These are phyloP conservation scores for Drosophila subsilvestris DNA, from an alignment of 2,888 invertebrate species.

Conservation along the genomic window DNA sequence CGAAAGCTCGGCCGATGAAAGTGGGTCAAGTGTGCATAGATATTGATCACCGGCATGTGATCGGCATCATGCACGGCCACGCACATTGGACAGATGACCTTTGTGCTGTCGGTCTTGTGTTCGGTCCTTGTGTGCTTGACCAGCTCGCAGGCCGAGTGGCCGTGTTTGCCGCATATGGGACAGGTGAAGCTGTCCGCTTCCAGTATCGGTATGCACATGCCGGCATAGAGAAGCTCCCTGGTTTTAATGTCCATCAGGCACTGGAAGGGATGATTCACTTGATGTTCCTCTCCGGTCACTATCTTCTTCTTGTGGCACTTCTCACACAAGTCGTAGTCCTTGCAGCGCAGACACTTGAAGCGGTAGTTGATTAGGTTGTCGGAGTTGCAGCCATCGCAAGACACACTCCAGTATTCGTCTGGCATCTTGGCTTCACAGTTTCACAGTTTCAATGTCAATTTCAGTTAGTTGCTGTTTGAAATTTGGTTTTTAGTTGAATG, in stretches of 20 bases:
- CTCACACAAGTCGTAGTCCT: conserved; percentile 55
- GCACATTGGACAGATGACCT: conserved; percentile 61
- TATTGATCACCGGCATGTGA: conserved; percentile 6
- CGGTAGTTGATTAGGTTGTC: conserved; percentile 34
- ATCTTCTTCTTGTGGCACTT: conserved; percentile 42
- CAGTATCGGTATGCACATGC: conserved; percentile 42
- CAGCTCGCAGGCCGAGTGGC: conserved; percentile 24
- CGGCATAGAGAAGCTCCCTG: conserved; percentile 47
- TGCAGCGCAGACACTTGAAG: conserved; percentile 62
- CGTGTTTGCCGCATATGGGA: conserved; percentile 48
- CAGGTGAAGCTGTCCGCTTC: conserved; percentile 66
- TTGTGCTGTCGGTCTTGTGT: conserved; percentile 32
- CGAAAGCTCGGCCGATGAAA: neutral
- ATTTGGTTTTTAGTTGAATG: too few species aligned
- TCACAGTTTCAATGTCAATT: too few species aligned
- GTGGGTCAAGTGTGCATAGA: neutral
- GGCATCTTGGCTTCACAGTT: neutral
- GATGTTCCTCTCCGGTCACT: conserved; percentile 22
- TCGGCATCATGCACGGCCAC: conserved; percentile 32
- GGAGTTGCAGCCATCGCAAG: conserved; percentile 47
- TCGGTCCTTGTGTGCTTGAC: conserved; percentile 23
- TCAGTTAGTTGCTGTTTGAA: too few species aligned
- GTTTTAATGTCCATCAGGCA: conserved; percentile 53
- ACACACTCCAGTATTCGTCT: conserved; percentile 34
- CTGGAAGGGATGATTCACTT: conserved; percentile 54